Base-by-base conservation (phyloP, 2,797 vertebrate species). In the Macroramphosus scolopax region DNA sequence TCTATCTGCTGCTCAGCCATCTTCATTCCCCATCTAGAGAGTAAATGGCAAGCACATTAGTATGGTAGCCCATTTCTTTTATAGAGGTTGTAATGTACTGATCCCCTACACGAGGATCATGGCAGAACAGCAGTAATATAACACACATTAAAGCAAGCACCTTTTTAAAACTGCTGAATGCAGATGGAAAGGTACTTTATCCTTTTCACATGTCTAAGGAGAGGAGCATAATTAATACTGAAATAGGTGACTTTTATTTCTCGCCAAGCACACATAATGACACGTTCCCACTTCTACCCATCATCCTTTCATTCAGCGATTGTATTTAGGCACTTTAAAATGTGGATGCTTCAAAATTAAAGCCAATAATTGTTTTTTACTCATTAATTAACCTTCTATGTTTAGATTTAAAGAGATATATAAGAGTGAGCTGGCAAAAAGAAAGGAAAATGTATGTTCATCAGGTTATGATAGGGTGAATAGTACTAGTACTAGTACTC, bases 201-300 rank as follows among this genome's bases (percentile, higher is more conserved):
- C 77, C 77, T 80, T 80, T 87, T 82, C 68, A 71, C 75, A 36
- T 80, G 84, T 87, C 85, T 81, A 67, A 72, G 42, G 65, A 77
- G 75, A 82, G 52, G 31, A 77, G 72, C 67, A 77, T 86, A 88
- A 91, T 89, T 87, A 89, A 91, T 89, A 89, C 81, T 83, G 82
- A 87, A 87, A 86, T 79, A 85, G 82, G 84, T 86, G 81, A 89
- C 87, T 86, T 87, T 88, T 88, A 86, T 90, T 89, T 88, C 78
- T 83, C 84, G 72, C 80, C 78, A 74, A 83, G 75, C 78, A 76
- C 85, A 78, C 82, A 88, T 89, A 84, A 89, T 89, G 82, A 87
- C 85, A 73, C 59, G 22, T 48, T 79, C 73, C 72, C 63, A 72
- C 77, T 71, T 41, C 60, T 60, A 77, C 66, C 60, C 61, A 78